phyloP scores from a whole-genome alignment of 2,113 vertebrate genomes.

The Forbesichthys papilliferus region DNA sequence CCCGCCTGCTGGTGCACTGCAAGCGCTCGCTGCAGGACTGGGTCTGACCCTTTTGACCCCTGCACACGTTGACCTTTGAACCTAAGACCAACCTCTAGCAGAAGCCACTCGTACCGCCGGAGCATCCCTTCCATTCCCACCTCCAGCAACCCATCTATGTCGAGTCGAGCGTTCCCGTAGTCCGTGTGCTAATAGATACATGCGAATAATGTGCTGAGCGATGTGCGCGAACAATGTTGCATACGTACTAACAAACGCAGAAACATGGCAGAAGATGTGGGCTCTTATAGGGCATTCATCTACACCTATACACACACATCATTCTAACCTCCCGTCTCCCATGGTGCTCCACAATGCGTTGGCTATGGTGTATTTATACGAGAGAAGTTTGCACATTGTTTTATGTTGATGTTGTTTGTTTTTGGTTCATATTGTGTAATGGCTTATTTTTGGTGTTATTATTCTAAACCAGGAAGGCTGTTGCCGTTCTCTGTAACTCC shows the following conservation, averaged over 20 bases:
- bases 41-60: slow-evolving; percentile 80
- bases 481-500: slow-evolving; percentile 3
- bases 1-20: slow-evolving; percentile 91
- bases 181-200: slow-evolving; percentile 40
- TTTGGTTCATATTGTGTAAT: slow-evolving; percentile 53
- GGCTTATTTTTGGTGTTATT: slow-evolving; percentile 27
- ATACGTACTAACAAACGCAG: slow-evolving; percentile 20
- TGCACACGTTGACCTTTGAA: slow-evolving; percentile 41
- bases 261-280: slow-evolving; percentile 3
- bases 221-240: neutral
- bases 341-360: slow-evolving; percentile 81
- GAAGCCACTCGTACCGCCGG: neutral
- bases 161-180: slow-evolving; percentile 13
- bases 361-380: slow-evolving; percentile 74
- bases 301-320: slow-evolving; percentile 1
- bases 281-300: slow-evolving; percentile 1
- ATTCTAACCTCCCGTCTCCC: slow-evolving; percentile 50
- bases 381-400: slow-evolving; percentile 75
- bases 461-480: slow-evolving; percentile 55
- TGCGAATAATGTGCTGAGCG: slow-evolving; percentile 42
- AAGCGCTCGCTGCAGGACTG: slow-evolving; percentile 97
- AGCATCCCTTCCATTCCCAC: slow-evolving; percentile 3
- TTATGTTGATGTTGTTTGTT: slow-evolving; percentile 47
- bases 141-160: slow-evolving; percentile 34
- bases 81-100: slow-evolving; percentile 36